These are phyloP conservation scores for Polyploca ridens DNA, from an alignment of 2,888 invertebrate genomes.

Conservation along the genomic window DNA sequence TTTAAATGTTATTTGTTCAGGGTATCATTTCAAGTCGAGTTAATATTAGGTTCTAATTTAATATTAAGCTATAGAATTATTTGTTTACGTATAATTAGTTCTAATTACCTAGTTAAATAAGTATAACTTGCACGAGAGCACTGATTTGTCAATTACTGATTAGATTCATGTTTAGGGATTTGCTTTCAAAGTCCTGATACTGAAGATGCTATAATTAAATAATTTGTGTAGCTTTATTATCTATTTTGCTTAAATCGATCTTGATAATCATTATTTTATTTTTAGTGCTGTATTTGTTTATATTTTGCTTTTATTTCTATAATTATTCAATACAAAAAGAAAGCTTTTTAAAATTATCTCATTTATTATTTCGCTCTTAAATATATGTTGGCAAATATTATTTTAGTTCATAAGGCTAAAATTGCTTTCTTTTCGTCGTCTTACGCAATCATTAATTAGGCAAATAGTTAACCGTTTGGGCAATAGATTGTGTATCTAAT, in stretches of 20 bases:
- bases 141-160: conserved; percentile 84
- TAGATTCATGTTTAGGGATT: conserved; percentile 76
- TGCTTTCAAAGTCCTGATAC: conserved; percentile 66
- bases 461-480: too few species aligned
- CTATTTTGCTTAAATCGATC: background rate
- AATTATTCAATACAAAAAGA: background rate
- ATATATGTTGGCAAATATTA: too few species aligned
- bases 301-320: background rate
- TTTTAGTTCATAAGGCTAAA: too few species aligned
- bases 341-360: too few species aligned
- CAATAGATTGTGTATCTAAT: too few species aligned
- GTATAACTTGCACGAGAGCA: conserved; percentile 68
- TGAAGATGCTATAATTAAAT: conserved; percentile 66
- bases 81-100: conserved; percentile 6
- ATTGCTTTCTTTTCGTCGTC: background rate
- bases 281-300: background rate
- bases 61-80: background rate
- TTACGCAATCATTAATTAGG: background rate
- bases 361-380: too few species aligned
- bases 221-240: conserved; percentile 52
- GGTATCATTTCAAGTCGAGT: too few species aligned
- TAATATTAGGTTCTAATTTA: conserved; percentile 19
- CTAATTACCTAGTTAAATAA: conserved; percentile 21
- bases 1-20: too few species aligned
- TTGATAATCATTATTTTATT: background rate